A percentile compares a stretch with the other conserved stretches of the same genome.
phyloP scores from a whole-genome alignment of 2,888 invertebrate genomes.

The Erebia epiphron region DNA sequence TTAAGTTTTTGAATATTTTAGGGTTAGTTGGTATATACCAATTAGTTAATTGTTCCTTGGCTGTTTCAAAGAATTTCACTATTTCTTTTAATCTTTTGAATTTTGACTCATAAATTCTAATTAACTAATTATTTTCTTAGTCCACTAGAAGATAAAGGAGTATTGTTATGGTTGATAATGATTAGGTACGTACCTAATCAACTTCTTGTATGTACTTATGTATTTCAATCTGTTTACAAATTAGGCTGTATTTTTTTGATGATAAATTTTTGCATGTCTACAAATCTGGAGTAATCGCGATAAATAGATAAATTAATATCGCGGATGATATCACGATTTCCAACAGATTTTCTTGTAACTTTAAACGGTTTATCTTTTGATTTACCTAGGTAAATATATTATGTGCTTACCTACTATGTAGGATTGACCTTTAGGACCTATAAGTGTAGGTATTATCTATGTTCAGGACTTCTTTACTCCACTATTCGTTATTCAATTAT shows the following conservation, averaged over 20 bases:
- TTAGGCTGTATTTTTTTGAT: neutral
- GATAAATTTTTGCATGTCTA: neutral
- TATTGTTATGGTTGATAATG: neutral
- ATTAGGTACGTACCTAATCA: neutral
- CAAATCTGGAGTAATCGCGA: too few relatives aligned
- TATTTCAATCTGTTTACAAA: neutral
- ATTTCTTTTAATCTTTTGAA: too few relatives aligned
- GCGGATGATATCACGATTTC: too few relatives aligned
- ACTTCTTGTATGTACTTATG: neutral
- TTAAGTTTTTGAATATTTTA: neutral
- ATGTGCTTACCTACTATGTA: neutral
- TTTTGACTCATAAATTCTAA: neutral
- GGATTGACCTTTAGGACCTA: neutral
- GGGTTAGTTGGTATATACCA: too few relatives aligned
- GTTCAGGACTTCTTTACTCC: too few relatives aligned
- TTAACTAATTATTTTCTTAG: neutral
- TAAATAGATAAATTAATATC: too few relatives aligned
- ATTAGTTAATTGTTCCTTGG: neutral
- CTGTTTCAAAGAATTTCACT: too few relatives aligned
- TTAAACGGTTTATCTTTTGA: too few relatives aligned
- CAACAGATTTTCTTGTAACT: too few relatives aligned
- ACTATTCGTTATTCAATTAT: neutral
- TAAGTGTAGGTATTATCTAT: neutral
- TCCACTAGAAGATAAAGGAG: neutral
- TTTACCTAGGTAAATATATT: too few relatives aligned